phyloP scores from a whole-genome alignment of 2,888 invertebrate genomes.

The Cerastoderma edule region DNA sequence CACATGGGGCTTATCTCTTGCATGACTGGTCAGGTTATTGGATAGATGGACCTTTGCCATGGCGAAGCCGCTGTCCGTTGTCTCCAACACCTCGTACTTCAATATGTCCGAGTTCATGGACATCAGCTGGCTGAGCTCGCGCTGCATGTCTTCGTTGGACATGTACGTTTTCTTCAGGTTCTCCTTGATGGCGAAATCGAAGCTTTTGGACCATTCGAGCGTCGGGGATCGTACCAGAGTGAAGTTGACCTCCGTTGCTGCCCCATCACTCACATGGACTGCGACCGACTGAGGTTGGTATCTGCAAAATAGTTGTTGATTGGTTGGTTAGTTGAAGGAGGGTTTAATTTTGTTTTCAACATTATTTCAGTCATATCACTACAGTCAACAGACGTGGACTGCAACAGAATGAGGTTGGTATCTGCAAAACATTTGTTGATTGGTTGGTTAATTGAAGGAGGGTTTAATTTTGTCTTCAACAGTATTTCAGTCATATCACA shows the following conservation, averaged over 20 bases:
- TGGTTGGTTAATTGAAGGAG: too few species aligned
- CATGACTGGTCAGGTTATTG: slow-evolving; percentile 57
- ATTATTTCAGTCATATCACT: too few species aligned
- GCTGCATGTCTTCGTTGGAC: slow-evolving; percentile 87
- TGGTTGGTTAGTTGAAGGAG: too few species aligned
- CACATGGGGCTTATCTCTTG: slow-evolving; percentile 89
- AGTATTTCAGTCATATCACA: too few species aligned
- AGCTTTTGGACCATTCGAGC: slow-evolving; percentile 88
- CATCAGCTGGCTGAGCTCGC: slow-evolving; percentile 88
- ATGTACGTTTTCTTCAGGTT: slow-evolving; percentile 87
- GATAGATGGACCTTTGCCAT: slow-evolving; percentile 72
- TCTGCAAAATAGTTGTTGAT: slow-evolving; percentile 69
- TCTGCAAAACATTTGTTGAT: slow-evolving; percentile 69
- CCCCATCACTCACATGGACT: slow-evolving; percentile 87
- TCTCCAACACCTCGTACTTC: slow-evolving; percentile 56
- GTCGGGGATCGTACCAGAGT: slow-evolving; percentile 87
- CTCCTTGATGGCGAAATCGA: slow-evolving; percentile 83
- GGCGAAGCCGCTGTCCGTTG: slow-evolving; percentile 54
- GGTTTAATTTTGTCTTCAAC: too few species aligned
- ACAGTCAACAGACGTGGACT: slow-evolving; percentile 88
- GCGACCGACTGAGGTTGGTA: slow-evolving; percentile 86
- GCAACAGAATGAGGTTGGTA: slow-evolving; percentile 86
- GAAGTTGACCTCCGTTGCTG: slow-evolving; percentile 89
- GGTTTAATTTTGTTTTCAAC: too few species aligned
- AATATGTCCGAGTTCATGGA: slow-evolving; percentile 88